Evolutionary conservation across 1,140 invertebrate species (phyloP), one percentile per base, ranked within the genome.

Genomic region (Helicorthomorpha holstii): DNA sequence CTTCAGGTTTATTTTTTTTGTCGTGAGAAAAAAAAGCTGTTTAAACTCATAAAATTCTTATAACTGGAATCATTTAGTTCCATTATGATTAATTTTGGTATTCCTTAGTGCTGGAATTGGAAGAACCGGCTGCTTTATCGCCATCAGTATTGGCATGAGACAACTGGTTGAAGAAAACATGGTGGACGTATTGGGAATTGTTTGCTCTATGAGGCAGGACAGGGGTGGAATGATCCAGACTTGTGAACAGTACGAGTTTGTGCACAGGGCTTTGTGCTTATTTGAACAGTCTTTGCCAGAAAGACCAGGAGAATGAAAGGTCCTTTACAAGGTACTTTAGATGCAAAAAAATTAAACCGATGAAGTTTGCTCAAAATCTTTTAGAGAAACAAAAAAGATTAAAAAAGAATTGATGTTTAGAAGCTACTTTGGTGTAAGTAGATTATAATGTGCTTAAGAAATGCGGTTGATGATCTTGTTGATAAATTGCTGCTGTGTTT

Each of bases 141-240:
- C 91, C 19, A 77, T 95, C 23, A 76, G 89, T 41, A 90, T 90
- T 59, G 87, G 87, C 38, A 83, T 92, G 57, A 80, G 79, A 45
- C 88, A 93, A 61, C 66, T 89, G 44, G 68, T 73, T n/a, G 75
- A 73, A 53, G 82, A 85, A 65, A 76, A 77, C 48, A 81, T 78
- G 57, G 85, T 93, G 3, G 88, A 93, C 60, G 75, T 92, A 1
- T 69, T 93, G 47, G 84, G 84, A 34, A 90, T 90, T 61, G 78
- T 93, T 53, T 92, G 87, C 65, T 80, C 83, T 64, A 79, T 94
- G 75, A 75, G 89, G 64, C 73, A 83, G 54, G 81, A 87, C 64
- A 71, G 89, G 56, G 88, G 89, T 48, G 88, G 88, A 2, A 92
- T 93, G 88, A 79, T 94, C 14, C 88, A 94, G 68, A 93, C 87